A percentile compares a stretch with the other conserved stretches of the same genome.
phyloP scores from a whole-genome alignment of 2,113 vertebrate genomes.

The Salvelinus alpinus region DNA sequence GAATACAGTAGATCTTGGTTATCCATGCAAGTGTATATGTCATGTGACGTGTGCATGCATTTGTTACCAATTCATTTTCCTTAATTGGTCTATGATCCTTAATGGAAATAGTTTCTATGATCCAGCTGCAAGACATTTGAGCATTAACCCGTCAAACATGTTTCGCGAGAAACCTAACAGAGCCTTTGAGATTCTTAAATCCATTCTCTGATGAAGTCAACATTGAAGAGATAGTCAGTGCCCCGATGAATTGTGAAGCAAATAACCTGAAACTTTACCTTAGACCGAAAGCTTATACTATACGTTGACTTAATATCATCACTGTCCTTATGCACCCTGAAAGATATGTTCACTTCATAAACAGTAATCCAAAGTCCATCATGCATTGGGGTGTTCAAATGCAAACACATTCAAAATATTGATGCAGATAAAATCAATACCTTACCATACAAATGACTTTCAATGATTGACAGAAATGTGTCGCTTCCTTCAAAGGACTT shows the following conservation, averaged over 20 bases:
- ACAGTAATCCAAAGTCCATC: constrained; percentile 37
- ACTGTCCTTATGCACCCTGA: not conserved
- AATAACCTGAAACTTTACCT: constrained; percentile 33
- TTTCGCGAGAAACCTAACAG: not conserved
- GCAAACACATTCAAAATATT: constrained; percentile 42
- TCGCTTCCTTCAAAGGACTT: constrained; percentile 19
- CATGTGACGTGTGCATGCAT: constrained; percentile 50
- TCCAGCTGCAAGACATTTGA: constrained; percentile 27
- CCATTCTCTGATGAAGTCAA: not conserved
- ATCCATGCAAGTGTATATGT: constrained; percentile 52
- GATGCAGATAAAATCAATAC: constrained; percentile 56
- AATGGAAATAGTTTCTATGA: constrained; percentile 1
- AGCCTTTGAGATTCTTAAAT: not conserved
- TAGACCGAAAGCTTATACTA: constrained; percentile 27
- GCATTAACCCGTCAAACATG: constrained; percentile 38
- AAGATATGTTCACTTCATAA: constrained; percentile 50
- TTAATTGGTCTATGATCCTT: constrained; percentile 30
- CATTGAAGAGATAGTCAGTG: constrained; percentile 4
- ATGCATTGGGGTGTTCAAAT: constrained; percentile 57
- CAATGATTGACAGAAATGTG: constrained; percentile 8
- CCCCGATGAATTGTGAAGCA: constrained; percentile 25
- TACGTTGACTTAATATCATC: not conserved
- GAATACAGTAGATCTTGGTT: constrained; percentile 43
- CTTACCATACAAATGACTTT: constrained; percentile 58
- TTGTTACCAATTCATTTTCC: constrained; percentile 49